Evolutionary conservation across 2,113 vertebrate species (phyloP).

Genomic region (Rhynchomys soricoides): DNA sequence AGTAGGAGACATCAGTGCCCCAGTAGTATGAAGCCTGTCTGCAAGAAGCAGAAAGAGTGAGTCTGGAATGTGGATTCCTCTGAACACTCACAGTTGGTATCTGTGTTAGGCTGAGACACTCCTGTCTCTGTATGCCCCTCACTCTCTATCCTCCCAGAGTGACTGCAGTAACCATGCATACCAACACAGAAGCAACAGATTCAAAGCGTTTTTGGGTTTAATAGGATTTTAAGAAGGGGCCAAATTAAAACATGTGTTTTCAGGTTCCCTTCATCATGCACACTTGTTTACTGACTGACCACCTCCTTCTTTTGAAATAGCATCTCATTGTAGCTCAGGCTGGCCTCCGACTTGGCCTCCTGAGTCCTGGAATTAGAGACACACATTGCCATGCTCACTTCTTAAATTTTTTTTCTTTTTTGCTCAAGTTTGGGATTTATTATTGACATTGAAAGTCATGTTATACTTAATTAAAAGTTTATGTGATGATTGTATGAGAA

Average conservation of each 20-base stretch:
- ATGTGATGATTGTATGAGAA: not conserved
- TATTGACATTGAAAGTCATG: not conserved
- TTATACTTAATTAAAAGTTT: not conserved
- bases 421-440: not conserved
- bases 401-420: not conserved
- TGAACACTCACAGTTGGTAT: not conserved
- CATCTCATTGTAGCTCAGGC: not conserved
- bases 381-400: not conserved
- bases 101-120: not conserved
- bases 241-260: not conserved
- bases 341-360: not conserved
- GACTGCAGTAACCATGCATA: too few relatives aligned
- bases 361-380: not conserved
- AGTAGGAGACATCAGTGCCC: conserved; percentile 89
- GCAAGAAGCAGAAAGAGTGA: conserved; percentile 8
- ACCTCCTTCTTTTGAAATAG: not conserved
- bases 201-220: not conserved
- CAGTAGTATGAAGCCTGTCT: conserved; percentile 93
- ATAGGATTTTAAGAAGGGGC: not conserved
- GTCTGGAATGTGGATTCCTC: not conserved
- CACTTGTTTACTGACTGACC: not conserved
- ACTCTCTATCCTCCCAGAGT: not conserved
- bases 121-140: not conserved
- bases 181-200: not conserved
- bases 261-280: not conserved